Base-by-base conservation (phyloP, 2,113 vertebrate genomes). In the Nematolebias whitei region DNA sequence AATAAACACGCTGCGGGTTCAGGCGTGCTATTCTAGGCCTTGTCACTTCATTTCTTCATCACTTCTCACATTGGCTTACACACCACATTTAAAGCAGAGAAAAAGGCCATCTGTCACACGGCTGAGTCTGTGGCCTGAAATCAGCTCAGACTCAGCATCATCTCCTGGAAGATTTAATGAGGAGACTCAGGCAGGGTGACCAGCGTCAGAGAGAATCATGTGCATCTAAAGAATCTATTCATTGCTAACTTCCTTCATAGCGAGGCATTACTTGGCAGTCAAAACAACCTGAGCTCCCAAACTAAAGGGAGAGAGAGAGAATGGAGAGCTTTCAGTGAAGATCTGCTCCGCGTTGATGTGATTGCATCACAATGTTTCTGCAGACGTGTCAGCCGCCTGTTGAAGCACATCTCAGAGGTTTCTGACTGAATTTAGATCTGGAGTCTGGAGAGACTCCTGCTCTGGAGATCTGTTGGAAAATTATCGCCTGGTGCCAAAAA, bases 41-140 rank as follows among this genome's bases (percentile, higher is more conserved):
- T 39, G 74, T 76, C 74, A 71, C 71, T 73, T 78, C 63, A 56
- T 69, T 63, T 82, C 60, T 24, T 32, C 67, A 68, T 82, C 79
- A 78, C 26, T 71, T 79, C 65, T 57, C 49, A 70, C 68, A 61
- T 57, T 13, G 12, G 19, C 12, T 58, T 15, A 48, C 40, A 15
- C 71, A 26, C 45, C 45, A 45, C 55, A 24, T 58, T 48, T 9
- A 48, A 14, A 53, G 35, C 32, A 20, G 5, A 20, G 41, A 13
- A 23, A 26, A 41, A 44, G 26, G 15, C 26, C 49, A 50, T 58
- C 58, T 65, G 56, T 19, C 39, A 39, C 40, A 43, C 26, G 45
- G 47, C 60, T 59, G 41, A 40, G 53, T 13, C 29, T 8, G 12
- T 20, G 44, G 50, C 15, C 24, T 20, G 12, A 55, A 39, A 16